Evolutionary conservation across 2,113 vertebrate genomes (phyloP).

Genomic region (Myrmecophaga tridactyla): DNA sequence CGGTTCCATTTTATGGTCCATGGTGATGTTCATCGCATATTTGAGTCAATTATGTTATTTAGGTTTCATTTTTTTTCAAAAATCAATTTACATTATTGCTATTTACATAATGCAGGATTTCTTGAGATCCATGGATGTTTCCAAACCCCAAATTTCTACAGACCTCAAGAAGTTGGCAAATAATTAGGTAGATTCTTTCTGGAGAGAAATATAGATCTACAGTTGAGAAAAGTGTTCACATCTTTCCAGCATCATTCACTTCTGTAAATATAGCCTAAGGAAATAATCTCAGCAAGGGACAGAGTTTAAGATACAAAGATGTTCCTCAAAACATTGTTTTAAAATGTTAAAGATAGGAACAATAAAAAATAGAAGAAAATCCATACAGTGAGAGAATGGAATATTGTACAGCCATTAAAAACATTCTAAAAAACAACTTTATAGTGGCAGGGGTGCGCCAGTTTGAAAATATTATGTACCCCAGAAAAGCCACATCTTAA

Average conservation of each 20-base stretch:
- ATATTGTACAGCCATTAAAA: background rate
- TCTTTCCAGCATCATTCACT: no score
- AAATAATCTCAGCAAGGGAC: background rate
- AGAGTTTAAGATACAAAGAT: background rate
- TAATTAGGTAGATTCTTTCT: background rate
- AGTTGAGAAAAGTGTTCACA: background rate
- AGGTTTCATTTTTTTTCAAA: background rate
- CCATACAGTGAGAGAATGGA: background rate
- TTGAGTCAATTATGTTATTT: background rate
- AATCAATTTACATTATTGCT: background rate
- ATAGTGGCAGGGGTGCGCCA: background rate
- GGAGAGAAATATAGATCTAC: background rate
- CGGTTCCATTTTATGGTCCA: background rate
- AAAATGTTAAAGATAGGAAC: rapidly evolving
- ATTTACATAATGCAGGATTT: background rate
- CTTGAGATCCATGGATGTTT: background rate
- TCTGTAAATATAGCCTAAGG: background rate
- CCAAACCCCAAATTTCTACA: background rate
- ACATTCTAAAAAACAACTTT: background rate
- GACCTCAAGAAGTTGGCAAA: background rate
- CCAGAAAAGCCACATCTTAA: no score
- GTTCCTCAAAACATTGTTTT: background rate
- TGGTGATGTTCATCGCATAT: background rate
- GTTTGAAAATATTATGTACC: no score
- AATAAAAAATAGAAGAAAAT: background rate